These are phyloP conservation scores for Andricus grossulariae DNA, from an alignment of 1,140 invertebrate genomes.

Conservation along the genomic window DNA sequence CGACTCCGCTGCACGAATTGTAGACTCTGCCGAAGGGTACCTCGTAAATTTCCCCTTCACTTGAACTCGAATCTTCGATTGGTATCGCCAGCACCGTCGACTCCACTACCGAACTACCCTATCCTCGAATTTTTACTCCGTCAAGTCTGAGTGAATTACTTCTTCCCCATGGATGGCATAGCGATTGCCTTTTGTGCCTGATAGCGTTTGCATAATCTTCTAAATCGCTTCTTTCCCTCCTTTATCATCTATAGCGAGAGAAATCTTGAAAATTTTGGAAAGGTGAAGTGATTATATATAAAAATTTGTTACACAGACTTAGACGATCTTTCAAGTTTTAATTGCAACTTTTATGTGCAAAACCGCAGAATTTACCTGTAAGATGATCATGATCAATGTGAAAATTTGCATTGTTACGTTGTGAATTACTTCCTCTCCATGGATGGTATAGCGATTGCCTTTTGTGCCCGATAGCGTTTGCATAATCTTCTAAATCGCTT, in stretches of 20 bases:
- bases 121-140: constrained; percentile 26
- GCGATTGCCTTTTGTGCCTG: not conserved
- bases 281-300: not conserved
- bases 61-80: constrained; percentile 39
- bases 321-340: no score
- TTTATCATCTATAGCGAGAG: not conserved
- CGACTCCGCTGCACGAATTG: constrained; percentile 9
- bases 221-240: not conserved
- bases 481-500: constrained; percentile 7
- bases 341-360: not conserved
- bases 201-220: constrained; percentile 22
- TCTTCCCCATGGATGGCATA: not conserved
- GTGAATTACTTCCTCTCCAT: constrained; percentile 10
- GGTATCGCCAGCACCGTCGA: constrained; percentile 33
- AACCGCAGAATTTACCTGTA: not conserved
- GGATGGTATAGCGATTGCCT: no score
- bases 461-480: constrained; percentile 11
- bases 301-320: no score
- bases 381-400: not conserved
- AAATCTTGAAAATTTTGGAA: not conserved
- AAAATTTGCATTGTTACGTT: not conserved
- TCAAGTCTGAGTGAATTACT: constrained; percentile 22
- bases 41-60: constrained; percentile 40
- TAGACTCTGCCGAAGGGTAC: constrained; percentile 32
- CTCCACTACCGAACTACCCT: not conserved